Percentiles rank a stretch among this genome's conserved stretches.
phyloP scores from a whole-genome alignment of 2,888 invertebrate genomes.

The Dascillus cervinus region DNA sequence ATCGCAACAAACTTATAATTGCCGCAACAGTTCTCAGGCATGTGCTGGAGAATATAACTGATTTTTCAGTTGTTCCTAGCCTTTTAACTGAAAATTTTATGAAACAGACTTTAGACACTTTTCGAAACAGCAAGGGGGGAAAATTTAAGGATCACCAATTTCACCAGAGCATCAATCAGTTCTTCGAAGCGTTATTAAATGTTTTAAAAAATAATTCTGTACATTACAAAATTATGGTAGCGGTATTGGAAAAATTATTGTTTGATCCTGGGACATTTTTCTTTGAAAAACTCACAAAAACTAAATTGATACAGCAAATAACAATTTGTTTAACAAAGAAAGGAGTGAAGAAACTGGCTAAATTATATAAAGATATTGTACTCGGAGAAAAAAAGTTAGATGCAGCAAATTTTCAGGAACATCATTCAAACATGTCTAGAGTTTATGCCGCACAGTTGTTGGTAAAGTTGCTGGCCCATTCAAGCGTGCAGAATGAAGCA shows the following conservation, averaged over 20 bases:
- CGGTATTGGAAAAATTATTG: slow-evolving; percentile 57
- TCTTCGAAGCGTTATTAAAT: slow-evolving; percentile 46
- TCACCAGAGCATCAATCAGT: slow-evolving; percentile 49
- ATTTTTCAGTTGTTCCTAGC: slow-evolving; percentile 47
- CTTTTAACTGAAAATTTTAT: slow-evolving; percentile 59
- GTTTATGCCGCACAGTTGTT: slow-evolving; percentile 56
- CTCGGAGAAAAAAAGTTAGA: slow-evolving; percentile 48
- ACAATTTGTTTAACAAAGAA: slow-evolving; percentile 52
- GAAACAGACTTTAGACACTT: slow-evolving; percentile 54
- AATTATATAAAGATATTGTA: slow-evolving; percentile 55
- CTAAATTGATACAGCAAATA: slow-evolving; percentile 56
- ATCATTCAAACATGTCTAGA: slow-evolving; percentile 62
- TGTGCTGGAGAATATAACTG: slow-evolving; percentile 44
- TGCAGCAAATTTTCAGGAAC: slow-evolving; percentile 42
- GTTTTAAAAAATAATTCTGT: slow-evolving; percentile 46
- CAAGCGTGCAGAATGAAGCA: slow-evolving; percentile 43
- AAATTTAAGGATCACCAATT: slow-evolving; percentile 52
- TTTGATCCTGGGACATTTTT: slow-evolving; percentile 64
- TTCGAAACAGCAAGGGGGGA: slow-evolving; percentile 51
- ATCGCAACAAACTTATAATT: slow-evolving; percentile 52
- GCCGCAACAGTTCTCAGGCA: slow-evolving; percentile 52
- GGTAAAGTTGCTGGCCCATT: slow-evolving; percentile 41
- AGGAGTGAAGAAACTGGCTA: slow-evolving; percentile 56
- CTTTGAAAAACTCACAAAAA: slow-evolving; percentile 64
- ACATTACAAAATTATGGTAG: too few species aligned